Conservation (phyloP, 2,888 invertebrate genomes). For the Noctua comes region DNA sequence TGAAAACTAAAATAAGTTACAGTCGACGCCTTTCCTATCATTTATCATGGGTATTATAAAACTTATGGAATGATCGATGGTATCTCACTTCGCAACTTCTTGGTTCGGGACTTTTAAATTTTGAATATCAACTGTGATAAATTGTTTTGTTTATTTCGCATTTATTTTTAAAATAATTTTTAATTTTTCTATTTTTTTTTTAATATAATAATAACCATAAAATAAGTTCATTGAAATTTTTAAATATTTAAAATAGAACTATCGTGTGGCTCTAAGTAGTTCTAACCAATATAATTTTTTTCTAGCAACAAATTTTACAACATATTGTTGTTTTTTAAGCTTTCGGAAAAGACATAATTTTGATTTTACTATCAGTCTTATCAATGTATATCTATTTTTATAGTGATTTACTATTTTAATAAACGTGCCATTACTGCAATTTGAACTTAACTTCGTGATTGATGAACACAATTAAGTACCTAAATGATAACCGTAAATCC, state of each 20-base stretch:
- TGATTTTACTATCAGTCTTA: background rate
- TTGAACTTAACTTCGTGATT: background rate
- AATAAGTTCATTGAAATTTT: too few relatives aligned
- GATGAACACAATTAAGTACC: conserved; percentile 4
- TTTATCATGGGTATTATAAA: conserved; percentile 61
- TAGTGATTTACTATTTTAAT: background rate
- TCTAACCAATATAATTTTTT: background rate
- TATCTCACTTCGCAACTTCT: conserved; percentile 50
- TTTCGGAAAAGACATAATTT: background rate
- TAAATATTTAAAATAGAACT: background rate
- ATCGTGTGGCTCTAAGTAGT: background rate
- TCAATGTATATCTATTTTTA: background rate
- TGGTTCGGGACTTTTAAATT: conserved; percentile 44
- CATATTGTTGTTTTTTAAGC: too few relatives aligned
- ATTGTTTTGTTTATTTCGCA: conserved; percentile 23
- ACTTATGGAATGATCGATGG: conserved; percentile 61
- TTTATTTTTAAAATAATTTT: conserved; percentile 4
- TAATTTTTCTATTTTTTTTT: background rate
- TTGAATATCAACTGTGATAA: conserved; percentile 44
- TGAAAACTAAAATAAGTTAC: conserved; percentile 59
- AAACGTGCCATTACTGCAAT: background rate
- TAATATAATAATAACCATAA: too few relatives aligned
- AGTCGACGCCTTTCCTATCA: conserved; percentile 60
- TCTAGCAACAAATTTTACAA: too few relatives aligned
- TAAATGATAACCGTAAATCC: background rate